Conservation (phyloP, 2,797 vertebrate species). For the Artibeus lituratus region DNA sequence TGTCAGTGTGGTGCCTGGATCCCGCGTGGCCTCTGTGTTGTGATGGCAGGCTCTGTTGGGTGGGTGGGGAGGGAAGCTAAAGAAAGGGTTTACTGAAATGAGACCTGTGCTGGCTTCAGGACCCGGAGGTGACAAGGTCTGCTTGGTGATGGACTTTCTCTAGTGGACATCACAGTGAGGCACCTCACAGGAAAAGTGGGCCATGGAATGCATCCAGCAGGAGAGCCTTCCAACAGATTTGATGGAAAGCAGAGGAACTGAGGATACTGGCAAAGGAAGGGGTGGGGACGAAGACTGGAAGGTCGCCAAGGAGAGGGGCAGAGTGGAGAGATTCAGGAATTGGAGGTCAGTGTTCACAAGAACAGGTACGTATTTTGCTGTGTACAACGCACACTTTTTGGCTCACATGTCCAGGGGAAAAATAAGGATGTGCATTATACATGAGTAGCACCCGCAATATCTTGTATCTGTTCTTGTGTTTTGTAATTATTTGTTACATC, state of each 20-base stretch:
- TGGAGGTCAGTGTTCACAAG: not conserved
- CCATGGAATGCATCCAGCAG: not conserved
- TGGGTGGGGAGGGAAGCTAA: too few species aligned
- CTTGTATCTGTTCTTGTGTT: too few species aligned
- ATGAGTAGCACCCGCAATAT: too few species aligned
- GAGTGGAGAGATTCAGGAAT: not conserved
- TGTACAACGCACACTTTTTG: too few species aligned
- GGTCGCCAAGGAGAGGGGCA: not conserved
- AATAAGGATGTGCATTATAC: too few species aligned
- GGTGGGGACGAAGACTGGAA: not conserved
- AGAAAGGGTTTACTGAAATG: not conserved
- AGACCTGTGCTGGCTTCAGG: not conserved
- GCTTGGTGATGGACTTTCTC: not conserved
- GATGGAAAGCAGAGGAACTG: not conserved
- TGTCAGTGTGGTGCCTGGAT: not conserved
- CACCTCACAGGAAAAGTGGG: not conserved
- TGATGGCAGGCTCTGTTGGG: not conserved
- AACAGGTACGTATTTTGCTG: too few species aligned
- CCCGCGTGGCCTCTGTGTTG: not conserved
- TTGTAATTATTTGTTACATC: too few species aligned
- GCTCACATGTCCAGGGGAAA: too few species aligned
- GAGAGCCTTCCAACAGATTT: not conserved
- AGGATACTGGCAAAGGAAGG: not conserved
- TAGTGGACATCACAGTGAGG: not conserved
- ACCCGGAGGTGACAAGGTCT: not conserved